Evolutionary conservation across 2,113 vertebrate genomes (phyloP).

Genomic region (Vireo altiloquus): DNA sequence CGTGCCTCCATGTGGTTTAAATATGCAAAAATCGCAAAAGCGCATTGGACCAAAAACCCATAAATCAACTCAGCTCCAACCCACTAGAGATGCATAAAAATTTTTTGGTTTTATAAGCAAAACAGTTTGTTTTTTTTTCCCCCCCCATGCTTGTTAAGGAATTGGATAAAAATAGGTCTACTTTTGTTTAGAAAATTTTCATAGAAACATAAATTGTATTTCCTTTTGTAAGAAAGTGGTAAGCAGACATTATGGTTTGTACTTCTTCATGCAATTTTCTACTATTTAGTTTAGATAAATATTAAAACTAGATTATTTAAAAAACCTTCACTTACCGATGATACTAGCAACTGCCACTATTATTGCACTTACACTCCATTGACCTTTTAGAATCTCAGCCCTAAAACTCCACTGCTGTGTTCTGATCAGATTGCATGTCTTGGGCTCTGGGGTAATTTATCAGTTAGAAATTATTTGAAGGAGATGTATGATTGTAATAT

Average conservation of each 20-base stretch:
- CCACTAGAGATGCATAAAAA: background rate
- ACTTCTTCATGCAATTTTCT: background rate
- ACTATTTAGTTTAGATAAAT: background rate
- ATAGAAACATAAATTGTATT: background rate
- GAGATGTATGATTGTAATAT: background rate
- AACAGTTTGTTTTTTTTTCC: fast-evolving
- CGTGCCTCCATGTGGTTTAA: too few species aligned
- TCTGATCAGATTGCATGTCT: background rate
- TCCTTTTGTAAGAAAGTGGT: background rate
- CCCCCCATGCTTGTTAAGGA: background rate
- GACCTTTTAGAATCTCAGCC: background rate
- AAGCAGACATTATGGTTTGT: background rate
- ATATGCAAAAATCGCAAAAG: too few species aligned
- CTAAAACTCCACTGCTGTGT: background rate
- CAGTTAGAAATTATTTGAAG: background rate
- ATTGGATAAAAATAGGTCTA: background rate
- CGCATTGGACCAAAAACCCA: too few species aligned
- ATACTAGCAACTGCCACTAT: background rate
- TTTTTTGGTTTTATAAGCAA: background rate
- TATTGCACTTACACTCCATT: background rate
- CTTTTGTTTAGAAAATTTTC: background rate
- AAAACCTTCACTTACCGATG: background rate
- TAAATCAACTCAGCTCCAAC: too few species aligned
- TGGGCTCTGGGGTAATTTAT: background rate
- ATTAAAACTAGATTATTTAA: background rate